Base-by-base conservation (phyloP, 2,797 vertebrate species). In the Rhinichthys osculus region DNA sequence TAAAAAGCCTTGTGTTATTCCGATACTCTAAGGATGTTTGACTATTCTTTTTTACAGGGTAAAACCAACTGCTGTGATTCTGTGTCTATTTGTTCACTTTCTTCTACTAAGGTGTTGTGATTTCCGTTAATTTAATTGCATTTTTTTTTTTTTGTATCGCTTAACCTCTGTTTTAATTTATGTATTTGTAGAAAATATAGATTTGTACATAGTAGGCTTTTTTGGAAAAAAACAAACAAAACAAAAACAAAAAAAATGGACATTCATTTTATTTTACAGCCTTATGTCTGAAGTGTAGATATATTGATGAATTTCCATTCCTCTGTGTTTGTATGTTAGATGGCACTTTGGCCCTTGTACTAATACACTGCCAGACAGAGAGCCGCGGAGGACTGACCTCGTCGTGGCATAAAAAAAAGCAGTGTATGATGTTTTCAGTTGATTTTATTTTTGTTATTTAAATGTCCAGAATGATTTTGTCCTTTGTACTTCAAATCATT, bases 41-140 rank as follows among this genome's bases (percentile, higher is more conserved):
- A 94, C 90, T 93, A 94, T 98, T 98, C 95, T 96, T 99, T 96
- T 96, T 97, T 96, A 98, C 97, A 99, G 97, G 97, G 97, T 98
- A 98, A 97, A 97, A 97, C 95, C 95, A 96, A 95, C 95, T 97
- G 96, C 96, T 98, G 97, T 98, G 97, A 97, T 96, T 95, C 95
- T 97, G 96, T 96, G 95, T 96, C 97, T 94, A 94, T 97, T 95
- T 95, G 96, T 96, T 93, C 89, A 95, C 88, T 93, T 95, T 96
- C 95, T 95, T 96, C 94, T 95, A 93, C 91, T 94, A 91, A 95
- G 95, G 96, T 97, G 96, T 95, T 94, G 97, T 96, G 96, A 96
- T 96, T 95, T 94, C 9, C 77, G 92, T 97, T 96, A 95, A 96
- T 97, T 98, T 97, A 96, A 97, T 95, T 96, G 94, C 94, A 94